A percentile compares a stretch with the other conserved stretches of the same genome.
Evolutionary conservation across 1,140 invertebrate genomes (phyloP).

Genomic region (Zaprionus capensis): DNA sequence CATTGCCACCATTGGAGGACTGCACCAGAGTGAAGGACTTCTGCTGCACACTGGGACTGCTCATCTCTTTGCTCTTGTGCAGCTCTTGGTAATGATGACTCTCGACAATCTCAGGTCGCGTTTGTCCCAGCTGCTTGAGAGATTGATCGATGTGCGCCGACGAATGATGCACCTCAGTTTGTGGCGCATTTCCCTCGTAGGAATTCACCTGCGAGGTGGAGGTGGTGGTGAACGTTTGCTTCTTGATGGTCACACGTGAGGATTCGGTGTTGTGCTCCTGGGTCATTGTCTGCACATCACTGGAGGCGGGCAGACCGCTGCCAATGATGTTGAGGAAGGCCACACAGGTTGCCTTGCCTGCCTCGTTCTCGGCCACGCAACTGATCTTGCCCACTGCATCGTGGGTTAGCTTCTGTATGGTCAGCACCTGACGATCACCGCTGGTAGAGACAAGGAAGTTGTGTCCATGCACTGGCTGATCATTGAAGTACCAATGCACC

Average conservation of each 20-base stretch:
- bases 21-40: constrained; percentile 75
- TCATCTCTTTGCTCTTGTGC: constrained; percentile 78
- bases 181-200: constrained; percentile 81
- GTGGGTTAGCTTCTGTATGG: constrained; percentile 86
- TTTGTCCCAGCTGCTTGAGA: constrained; percentile 73
- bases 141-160: constrained; percentile 77
- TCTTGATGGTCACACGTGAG: constrained; percentile 80
- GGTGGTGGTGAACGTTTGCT: constrained; percentile 81
- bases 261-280: constrained; percentile 82
- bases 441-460: constrained; percentile 89
- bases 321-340: constrained; percentile 86
- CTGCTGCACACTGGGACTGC: constrained; percentile 66
- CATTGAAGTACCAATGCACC: constrained; percentile 93
- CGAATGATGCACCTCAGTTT: constrained; percentile 77
- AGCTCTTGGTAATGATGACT: constrained; percentile 81
- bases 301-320: constrained; percentile 57
- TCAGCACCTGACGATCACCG: constrained; percentile 89
- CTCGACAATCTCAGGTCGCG: constrained; percentile 75
- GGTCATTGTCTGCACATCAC: constrained; percentile 66
- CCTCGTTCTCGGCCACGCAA: constrained; percentile 90
- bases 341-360: constrained; percentile 88
- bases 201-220: constrained; percentile 81
- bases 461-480: constrained; percentile 88
- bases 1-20: constrained; percentile 50
- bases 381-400: constrained; percentile 88